Evolutionary conservation across 2,888 invertebrate species (phyloP).

Genomic region (Osmoderma eremita): DNA sequence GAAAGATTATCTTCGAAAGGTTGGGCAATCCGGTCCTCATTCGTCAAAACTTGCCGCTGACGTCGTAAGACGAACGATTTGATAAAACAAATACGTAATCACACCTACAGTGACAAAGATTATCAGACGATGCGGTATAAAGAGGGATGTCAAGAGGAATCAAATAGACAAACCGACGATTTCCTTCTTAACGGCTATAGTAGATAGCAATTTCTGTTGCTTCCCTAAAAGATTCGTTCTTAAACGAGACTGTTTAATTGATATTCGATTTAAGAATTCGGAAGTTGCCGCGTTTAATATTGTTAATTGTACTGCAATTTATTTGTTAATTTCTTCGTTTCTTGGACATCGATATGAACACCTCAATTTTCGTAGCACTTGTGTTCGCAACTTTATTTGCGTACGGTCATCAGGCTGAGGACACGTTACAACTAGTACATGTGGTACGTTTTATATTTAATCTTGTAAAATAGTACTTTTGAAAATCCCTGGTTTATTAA

Average conservation of each 20-base stretch:
- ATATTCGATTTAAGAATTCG: no score
- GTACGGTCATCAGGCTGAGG: constrained; percentile 24
- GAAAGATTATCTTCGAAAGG: constrained; percentile 13
- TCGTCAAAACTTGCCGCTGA: constrained; percentile 11
- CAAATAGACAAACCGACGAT: not conserved
- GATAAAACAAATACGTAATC: constrained; percentile 23
- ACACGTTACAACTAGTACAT: constrained; percentile 38
- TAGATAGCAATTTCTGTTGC: not conserved
- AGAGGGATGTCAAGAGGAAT: constrained; percentile 7
- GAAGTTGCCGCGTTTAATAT: no score
- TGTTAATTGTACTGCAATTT: not conserved
- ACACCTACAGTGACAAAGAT: constrained; percentile 26
- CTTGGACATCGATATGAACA: not conserved
- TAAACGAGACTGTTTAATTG: not conserved
- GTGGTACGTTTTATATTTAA: constrained; percentile 34
- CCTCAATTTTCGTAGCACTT: not conserved
- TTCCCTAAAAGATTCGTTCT: not conserved
- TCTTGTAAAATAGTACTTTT: not conserved
- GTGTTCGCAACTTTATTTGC: constrained; percentile 9
- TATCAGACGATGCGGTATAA: constrained; percentile 27
- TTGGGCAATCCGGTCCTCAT: constrained; percentile 15
- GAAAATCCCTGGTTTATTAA: not conserved
- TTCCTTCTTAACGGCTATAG: not conserved
- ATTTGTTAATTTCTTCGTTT: no score
- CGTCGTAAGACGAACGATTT: constrained; percentile 15